Evolutionary conservation across 2,888 invertebrate genomes (phyloP), one percentile per base, ranked within the genome.

Genomic region (Chrysolina haemoptera): DNA sequence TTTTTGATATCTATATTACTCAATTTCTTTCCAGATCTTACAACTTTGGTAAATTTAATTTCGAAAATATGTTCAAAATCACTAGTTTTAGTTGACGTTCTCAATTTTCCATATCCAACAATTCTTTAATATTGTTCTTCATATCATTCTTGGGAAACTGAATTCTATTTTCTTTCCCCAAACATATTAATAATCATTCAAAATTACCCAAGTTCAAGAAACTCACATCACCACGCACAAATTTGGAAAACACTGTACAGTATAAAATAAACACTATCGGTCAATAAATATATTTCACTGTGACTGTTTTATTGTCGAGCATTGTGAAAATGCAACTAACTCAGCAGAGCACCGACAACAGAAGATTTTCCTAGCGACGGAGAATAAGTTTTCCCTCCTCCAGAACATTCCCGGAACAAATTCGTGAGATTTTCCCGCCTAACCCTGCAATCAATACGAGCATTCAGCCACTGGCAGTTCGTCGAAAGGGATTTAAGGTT

Each of bases 381-480:
- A 65, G 71, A 65, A 59, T 65, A 62, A 68, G 77, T 73, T 81
- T 81, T 82, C 82, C 80, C 82, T 79, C 77, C 79, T 78, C 81
- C 79, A 83, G 78, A 79, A 77, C 79, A 74, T 78, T 73, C 73
- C 76, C 76, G 84, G 85, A 85, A 83, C 78, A 82, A 84, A 86
- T 83, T 84, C 85, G 85, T 77, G 84, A 84, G 85, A 84, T 83
- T 83, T 83, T 84, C 82, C 84, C 83, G 83, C 83, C 81, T 68
- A 65, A 59, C 70, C 63, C 68, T 64, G 76, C 77, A 83, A 85
- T 86, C 86, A 84, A 86, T 86, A 86, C 83, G 65, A 70, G 74
- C 81, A 78, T 76, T 75, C 67, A 75, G 78, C 82, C 80, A 82
- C 80, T 81, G 66, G 71, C 71, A 65, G 46, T 55, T 5, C 71